Base-by-base conservation (phyloP, 92 coral and sea anemone species). In the Heteractis magnifica region DNA sequence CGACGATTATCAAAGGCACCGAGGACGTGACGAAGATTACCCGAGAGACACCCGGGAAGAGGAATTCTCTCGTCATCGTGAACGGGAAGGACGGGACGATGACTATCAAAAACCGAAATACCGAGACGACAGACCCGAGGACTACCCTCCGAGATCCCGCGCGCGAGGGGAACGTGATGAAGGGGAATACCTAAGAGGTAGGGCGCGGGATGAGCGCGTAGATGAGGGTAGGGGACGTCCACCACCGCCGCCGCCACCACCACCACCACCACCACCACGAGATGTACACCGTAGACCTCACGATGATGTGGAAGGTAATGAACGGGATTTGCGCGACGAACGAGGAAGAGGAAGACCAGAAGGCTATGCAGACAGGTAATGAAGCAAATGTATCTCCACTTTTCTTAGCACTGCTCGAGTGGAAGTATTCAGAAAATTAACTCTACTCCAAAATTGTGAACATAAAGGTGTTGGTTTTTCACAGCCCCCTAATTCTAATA, bases 121-220 rank as follows among this genome's bases (percentile, higher is more conserved):
- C 51, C 91, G 88, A n/a, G 91, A 90, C 6, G 87, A 90, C 70
- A 83, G 80, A 77, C 60, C 65, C 51, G 89, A 86, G n/a, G 89
- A 80, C 16, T 85, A 76, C 20, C 88, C 79, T 21, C 83, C 75
- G 55, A 85, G 58, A 55, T 56, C 86, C 41, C 87, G 92, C 48
- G 81, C 82, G 41, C 84, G 90, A 16, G 93, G 85, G 16, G 93
- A 90, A 56, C 91, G 91, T 7, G 94, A 85, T 13, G 91, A 84
- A 12, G 64, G 15, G 15, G 92, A 86, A 18, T 87, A 64, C 53
- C 15, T 71, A 51, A 88, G 90, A 9, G 81, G 78, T 15, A 91
- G 94, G 52, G 88, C 91, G 15, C 72, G 87, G 41, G 91, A 80
- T 71, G 93, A 87, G 34, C 86, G 93, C 8, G 77, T 52, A 15